phyloP scores from a whole-genome alignment of 2,797 vertebrate genomes.

The Hyperoplus lanceolatus region DNA sequence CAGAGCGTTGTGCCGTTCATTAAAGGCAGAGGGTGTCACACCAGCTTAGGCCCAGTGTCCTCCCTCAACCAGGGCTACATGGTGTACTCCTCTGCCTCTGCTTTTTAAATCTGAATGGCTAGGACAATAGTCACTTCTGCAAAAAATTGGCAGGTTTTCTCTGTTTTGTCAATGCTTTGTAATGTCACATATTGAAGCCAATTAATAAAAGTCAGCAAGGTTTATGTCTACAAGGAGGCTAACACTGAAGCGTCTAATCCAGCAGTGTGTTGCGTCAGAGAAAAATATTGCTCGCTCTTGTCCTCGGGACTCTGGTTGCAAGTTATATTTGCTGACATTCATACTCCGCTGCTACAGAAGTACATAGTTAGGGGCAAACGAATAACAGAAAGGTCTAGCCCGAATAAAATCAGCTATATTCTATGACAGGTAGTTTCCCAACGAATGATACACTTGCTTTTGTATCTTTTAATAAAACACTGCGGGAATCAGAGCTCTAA shows the following conservation, averaged over 20 bases:
- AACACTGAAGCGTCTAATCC: conserved; percentile 55
- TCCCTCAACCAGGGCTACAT: conserved; percentile 70
- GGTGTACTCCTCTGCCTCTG: conserved; percentile 64
- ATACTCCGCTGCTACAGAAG: conserved; percentile 43
- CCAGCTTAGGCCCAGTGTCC: conserved; percentile 81
- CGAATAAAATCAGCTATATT: conserved; percentile 51
- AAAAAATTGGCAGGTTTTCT: conserved; percentile 53
- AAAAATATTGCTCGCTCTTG: conserved; percentile 56
- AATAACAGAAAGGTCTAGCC: conserved; percentile 42
- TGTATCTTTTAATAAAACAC: conserved; percentile 51
- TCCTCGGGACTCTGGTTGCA: conserved; percentile 43
- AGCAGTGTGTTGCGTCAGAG: conserved; percentile 32
- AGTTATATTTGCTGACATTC: conserved; percentile 58
- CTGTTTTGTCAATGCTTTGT: conserved; percentile 64
- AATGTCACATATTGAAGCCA: conserved; percentile 58
- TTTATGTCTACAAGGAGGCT: conserved; percentile 56
- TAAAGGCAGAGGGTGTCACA: conserved; percentile 84
- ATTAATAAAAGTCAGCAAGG: conserved; percentile 57
- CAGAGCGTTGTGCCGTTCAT: conserved; percentile 80
- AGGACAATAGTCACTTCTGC: conserved; percentile 49
- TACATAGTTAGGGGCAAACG: conserved; percentile 42
- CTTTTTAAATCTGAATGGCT: conserved; percentile 61
- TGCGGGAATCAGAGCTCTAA: conserved; percentile 39
- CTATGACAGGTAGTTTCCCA: conserved; percentile 47
- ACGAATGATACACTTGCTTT: conserved; percentile 35